Base-by-base conservation (phyloP, 2,888 invertebrate genomes). In the Nomada lathburiana region DNA sequence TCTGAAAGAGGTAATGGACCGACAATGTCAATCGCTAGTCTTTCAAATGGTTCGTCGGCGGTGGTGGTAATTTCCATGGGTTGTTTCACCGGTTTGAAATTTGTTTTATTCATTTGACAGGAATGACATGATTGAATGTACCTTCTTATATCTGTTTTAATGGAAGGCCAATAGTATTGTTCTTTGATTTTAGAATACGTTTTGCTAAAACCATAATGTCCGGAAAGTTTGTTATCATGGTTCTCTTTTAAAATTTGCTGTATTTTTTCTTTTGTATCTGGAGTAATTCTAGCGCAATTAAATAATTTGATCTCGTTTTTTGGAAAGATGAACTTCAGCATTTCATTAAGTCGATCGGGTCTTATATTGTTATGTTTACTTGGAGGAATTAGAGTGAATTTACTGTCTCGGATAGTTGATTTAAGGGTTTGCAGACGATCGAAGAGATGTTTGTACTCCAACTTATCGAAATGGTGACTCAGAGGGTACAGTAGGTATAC, bases 301-400 rank as follows among this genome's bases (percentile, higher is more conserved):
- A 42, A 53, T 9, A 71, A n/a, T 53, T 2, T 53, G 1, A 62
- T 53, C 2, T 71, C 62, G 1, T 53, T 53, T 10, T 42, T 13
- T 7, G 63, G 64, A 47, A 70, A 70, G 7, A 64, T 29, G 20
- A 71, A 77, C 50, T 64, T 57, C 5, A 71, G 18, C 72, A 72
- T 29, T 23, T 72, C 77, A 13, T 44, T 47, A 5, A 65, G 47
- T 1, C 29, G 44, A 23, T 47, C 47, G 7, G 9, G 7, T 23
- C 72, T 53, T 1, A 65, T 53, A 36, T 47, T 67, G 20, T 5
- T 36, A 5, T 63, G n/a, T 11, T 68, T 44, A 4, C 47, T 53
- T 2, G 71, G 71, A 7, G 65, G 29, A 3, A 73, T 10, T 5
- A 59, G 23, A 42, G 47, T 16, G 5, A 73, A 73, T 18, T 18